These are phyloP conservation scores for Syrista parreyssii DNA, from an alignment of 2,888 invertebrate species.

Conservation along the genomic window DNA sequence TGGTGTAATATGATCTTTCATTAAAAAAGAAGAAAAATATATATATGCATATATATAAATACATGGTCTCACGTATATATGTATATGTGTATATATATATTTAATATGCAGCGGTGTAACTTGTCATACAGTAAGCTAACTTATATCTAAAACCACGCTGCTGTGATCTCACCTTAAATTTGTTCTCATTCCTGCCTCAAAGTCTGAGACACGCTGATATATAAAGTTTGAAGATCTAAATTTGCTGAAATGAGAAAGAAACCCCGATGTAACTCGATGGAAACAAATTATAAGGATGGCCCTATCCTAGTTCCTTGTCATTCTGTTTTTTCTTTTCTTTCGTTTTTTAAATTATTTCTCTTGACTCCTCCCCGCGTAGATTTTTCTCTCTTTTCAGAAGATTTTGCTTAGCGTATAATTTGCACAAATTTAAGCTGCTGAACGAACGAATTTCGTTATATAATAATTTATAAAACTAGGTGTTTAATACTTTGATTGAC, in stretches of 20 bases:
- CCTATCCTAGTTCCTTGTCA: conserved; percentile 63
- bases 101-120: conserved; percentile 53
- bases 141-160: conserved; percentile 61
- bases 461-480: too few relatives aligned
- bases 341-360: neutral
- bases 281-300: conserved; percentile 57
- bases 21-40: conserved; percentile 27
- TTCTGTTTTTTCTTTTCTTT: conserved; percentile 55
- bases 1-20: conserved; percentile 42
- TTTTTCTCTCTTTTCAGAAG: too few relatives aligned
- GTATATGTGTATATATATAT: neutral
- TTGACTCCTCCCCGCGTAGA: too few relatives aligned
- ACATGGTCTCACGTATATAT: neutral
- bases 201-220: conserved; percentile 72
- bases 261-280: conserved; percentile 60
- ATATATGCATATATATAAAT: conserved; percentile 8
- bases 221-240: conserved; percentile 69
- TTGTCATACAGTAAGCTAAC: conserved; percentile 61
- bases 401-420: too few relatives aligned
- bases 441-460: too few relatives aligned
- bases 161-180: conserved; percentile 70
- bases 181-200: conserved; percentile 69
- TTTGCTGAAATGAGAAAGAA: conserved; percentile 71
- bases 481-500: too few relatives aligned
- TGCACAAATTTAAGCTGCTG: too few relatives aligned